Percentiles rank a stretch among this genome's conserved stretches.
These are phyloP conservation scores for Aphis craccivora DNA, from an alignment of 1,140 invertebrate genomes.

Conservation along the genomic window DNA sequence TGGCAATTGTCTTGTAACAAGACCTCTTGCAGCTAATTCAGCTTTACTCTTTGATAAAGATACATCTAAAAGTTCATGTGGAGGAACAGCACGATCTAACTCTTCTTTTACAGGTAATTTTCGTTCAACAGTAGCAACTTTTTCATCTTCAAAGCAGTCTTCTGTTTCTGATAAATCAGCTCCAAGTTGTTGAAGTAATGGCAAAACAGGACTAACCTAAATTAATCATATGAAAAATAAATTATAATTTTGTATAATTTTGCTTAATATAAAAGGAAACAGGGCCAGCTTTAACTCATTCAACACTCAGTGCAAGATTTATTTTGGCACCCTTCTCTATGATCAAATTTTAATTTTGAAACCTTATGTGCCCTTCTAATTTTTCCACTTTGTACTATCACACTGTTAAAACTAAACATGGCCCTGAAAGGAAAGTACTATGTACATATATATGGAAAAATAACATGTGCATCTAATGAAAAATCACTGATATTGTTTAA, in stretches of 20 bases:
- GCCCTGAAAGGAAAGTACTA: background rate
- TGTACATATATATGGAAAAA: background rate
- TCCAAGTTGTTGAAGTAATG: constrained; percentile 71
- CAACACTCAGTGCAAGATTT: no score
- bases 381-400: no score
- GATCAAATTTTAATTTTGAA: no score
- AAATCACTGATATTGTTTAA: no score
- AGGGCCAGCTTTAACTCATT: no score
- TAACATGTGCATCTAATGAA: no score
- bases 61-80: constrained; percentile 84
- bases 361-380: no score
- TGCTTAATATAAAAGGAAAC: background rate
- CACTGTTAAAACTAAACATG: no score
- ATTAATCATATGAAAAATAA: background rate
- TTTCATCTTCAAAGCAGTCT: constrained; percentile 76
- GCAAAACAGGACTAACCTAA: constrained; percentile 62
- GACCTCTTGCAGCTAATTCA: constrained; percentile 77
- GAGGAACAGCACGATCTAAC: constrained; percentile 84
- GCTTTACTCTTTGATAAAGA: constrained; percentile 88
- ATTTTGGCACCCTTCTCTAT: no score
- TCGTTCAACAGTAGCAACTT: constrained; percentile 78
- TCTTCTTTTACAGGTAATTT: constrained; percentile 79
- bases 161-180: constrained; percentile 76
- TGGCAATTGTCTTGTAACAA: constrained; percentile 69
- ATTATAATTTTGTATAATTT: background rate